Evolutionary conservation across 2,113 vertebrate genomes (phyloP).

Genomic region (Psittacula cyanocephala): DNA sequence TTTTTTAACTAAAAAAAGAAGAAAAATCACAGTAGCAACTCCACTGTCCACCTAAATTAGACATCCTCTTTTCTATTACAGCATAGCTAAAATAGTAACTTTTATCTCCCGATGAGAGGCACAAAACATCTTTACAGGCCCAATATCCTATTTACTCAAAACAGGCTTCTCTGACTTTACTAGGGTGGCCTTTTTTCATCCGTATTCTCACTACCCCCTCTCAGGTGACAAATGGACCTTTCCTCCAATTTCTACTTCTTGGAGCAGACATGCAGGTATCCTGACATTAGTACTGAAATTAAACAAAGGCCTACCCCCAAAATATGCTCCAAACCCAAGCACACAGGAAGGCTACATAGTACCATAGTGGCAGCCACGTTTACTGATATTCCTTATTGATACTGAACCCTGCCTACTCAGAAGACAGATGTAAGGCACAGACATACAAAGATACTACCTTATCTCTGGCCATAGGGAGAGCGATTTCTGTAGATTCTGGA

Average conservation of each 20-base stretch:
- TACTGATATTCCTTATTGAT: neutral
- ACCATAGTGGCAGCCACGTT: neutral
- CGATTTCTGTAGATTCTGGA: constrained; percentile 35
- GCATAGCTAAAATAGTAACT: neutral
- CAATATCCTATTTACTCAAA: neutral
- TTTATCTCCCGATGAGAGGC: neutral
- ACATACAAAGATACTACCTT: constrained; percentile 75
- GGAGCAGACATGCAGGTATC: neutral
- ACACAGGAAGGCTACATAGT: neutral
- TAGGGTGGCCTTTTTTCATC: rapidly evolving
- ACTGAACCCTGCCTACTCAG: neutral
- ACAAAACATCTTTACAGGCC: neutral
- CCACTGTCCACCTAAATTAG: neutral
- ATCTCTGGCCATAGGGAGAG: constrained; percentile 77
- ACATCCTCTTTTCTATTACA: neutral
- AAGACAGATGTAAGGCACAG: neutral
- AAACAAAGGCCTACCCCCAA: neutral
- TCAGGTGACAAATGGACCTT: neutral
- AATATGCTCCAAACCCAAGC: neutral
- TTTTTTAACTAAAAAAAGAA: neutral
- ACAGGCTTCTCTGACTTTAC: neutral
- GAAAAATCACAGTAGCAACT: neutral
- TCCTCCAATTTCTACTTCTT: neutral
- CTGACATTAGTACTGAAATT: neutral
- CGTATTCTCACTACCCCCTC: rapidly evolving